Percentiles rank a stretch among this genome's conserved stretches.
Conservation (phyloP, 2,797 vertebrate genomes). For the Xenopus petersii region DNA sequence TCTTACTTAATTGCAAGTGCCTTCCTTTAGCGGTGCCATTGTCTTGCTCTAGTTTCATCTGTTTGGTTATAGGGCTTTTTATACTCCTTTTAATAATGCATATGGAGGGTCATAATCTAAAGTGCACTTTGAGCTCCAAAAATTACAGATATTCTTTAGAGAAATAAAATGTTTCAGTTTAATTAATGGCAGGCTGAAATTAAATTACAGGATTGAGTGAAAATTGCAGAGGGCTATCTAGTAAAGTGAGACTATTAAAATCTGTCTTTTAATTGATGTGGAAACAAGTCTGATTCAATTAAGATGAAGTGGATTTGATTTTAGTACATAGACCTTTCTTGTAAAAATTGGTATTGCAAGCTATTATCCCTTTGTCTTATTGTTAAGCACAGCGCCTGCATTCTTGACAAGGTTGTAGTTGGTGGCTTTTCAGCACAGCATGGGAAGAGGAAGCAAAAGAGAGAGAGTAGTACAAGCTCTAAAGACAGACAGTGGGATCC, state of each 20-base stretch:
- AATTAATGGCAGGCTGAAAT: conserved; percentile 10
- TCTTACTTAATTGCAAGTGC: conserved; percentile 36
- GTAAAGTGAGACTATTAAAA: conserved; percentile 5
- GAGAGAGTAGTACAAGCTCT: conserved; percentile 73
- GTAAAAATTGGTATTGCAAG: conserved; percentile 77
- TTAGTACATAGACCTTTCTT: conserved; percentile 79
- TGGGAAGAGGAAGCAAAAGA: conserved; percentile 40
- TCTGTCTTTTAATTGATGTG: conserved; percentile 73
- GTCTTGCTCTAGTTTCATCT: conserved; percentile 13
- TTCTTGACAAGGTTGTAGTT: conserved; percentile 72
- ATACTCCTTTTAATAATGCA: conserved; percentile 45
- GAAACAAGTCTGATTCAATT: conserved; percentile 80
- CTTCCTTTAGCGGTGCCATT: background rate
- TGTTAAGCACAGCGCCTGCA: conserved; percentile 71
- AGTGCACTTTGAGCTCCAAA: conserved; percentile 54
- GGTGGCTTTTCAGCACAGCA: conserved; percentile 61
- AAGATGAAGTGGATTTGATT: conserved; percentile 74
- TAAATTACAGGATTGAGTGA: conserved; percentile 7
- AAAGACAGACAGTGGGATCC: conserved; percentile 96
- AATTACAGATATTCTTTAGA: conserved; percentile 51
- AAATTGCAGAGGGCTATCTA: conserved; percentile 10
- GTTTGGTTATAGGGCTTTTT: conserved; percentile 17
- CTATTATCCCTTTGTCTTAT: conserved; percentile 64
- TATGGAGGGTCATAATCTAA: conserved; percentile 43
- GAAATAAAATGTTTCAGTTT: background rate